Base-by-base conservation (phyloP, 2,888 invertebrate species). In the Hyles lineata region DNA sequence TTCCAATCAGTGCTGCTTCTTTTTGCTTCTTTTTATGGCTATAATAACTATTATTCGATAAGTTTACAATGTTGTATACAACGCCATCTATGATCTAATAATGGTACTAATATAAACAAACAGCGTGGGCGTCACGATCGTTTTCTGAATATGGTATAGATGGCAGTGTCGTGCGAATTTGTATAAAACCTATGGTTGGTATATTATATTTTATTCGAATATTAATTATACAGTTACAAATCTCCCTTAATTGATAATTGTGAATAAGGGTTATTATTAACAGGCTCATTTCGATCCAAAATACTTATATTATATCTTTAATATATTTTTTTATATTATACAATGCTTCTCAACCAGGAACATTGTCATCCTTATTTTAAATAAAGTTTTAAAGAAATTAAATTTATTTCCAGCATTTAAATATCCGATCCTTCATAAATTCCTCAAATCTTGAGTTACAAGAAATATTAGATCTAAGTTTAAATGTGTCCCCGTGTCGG, bases 1-100 rank as follows among this genome's bases (percentile, higher is more conserved):
- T 67, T 67, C 50, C 67, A 67, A 67, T 67, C 50, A 50, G 50
- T 43, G 67, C 50, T 50, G 67, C 43, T 67, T 21, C 43, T 67
- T 67, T 50, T 63, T 63, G 35, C 4, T 15, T 2, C n/a, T 35
- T 50, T 63, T n/a, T 21, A 11, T 8, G 23, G 23, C 23, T 63
- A 2, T 1, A 60, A 5, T 29, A 32, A n/a, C 8, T 63, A 9
- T n/a, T n/a, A n/a, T n/a, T n/a, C n/a, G n/a, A n/a, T n/a, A n/a
- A 43, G 19, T 17, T 50, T 23, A 23, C 0, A 4, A 50, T 21
- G n/a, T 63, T 63, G 35, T 5, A 15, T 50, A 23, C 17, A 67
- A 23, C 50, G 67, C 50, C 67, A 67, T 67, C 67, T 67, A 67
- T 43, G 50, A 17, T 67, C 23, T 8, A 23, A 17, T 50, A 50